phyloP scores from a whole-genome alignment of 2,113 vertebrate genomes.

The Sylvilagus bachmani region DNA sequence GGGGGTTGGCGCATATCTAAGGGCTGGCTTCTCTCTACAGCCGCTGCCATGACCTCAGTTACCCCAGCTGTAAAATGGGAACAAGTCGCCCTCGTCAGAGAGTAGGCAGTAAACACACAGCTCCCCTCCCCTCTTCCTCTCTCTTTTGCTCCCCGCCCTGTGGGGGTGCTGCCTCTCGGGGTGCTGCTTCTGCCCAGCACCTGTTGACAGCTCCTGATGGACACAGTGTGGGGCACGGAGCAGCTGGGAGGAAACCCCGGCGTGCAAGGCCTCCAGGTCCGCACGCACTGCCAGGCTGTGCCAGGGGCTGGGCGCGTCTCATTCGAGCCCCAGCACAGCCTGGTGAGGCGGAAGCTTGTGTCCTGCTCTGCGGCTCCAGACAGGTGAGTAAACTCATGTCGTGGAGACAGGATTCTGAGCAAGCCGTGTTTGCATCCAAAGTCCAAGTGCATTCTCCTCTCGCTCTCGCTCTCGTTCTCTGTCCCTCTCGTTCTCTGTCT shows the following conservation, averaged over 20 bases:
- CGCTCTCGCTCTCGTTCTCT: no score
- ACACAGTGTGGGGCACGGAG: background rate
- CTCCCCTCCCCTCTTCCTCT: background rate
- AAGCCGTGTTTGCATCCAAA: background rate
- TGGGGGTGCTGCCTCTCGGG: background rate
- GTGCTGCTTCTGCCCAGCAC: background rate
- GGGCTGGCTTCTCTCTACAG: background rate
- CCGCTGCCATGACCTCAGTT: background rate
- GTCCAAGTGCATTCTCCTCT: no score
- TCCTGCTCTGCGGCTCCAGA: background rate
- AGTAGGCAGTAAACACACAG: fast-evolving
- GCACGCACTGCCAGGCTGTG: background rate
- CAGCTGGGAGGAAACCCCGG: background rate
- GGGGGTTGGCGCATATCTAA: background rate
- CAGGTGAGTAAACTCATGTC: background rate
- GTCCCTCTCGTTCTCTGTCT: no score
- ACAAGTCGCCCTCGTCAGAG: background rate
- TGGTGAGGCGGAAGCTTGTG: no score
- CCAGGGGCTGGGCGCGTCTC: background rate
- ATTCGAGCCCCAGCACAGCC: background rate
- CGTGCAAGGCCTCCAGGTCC: background rate
- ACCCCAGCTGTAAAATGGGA: background rate
- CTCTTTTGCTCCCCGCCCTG: background rate
- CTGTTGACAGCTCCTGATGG: background rate
- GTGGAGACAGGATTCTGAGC: background rate